Percentiles rank a stretch among this genome's conserved stretches.
phyloP scores from a whole-genome alignment of 1,140 invertebrate species.

The Pogonomyrmex californicus region DNA sequence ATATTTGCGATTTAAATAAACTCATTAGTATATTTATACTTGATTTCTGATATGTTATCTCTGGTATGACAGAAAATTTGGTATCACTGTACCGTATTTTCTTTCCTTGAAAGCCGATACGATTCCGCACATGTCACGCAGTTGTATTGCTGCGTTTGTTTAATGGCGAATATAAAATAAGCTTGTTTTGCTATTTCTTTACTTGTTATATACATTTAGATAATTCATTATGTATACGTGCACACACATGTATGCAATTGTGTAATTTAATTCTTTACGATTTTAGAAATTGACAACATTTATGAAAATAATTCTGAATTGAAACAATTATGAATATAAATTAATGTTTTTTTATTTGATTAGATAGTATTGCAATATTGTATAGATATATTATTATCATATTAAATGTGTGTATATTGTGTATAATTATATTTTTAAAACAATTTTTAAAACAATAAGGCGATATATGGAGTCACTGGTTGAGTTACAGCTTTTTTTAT shows the following conservation, averaged over 20 bases:
- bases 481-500: neutral
- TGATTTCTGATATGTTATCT: neutral
- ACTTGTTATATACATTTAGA: neutral
- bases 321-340: neutral
- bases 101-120: neutral
- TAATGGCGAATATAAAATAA: neutral
- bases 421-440: neutral
- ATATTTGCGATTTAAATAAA: conserved; percentile 33
- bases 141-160: neutral
- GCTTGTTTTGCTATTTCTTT: neutral
- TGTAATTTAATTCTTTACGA: neutral
- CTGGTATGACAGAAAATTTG: conserved; percentile 1
- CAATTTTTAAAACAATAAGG: neutral
- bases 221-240: neutral
- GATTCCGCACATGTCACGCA: neutral
- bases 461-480: neutral
- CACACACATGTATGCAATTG: neutral
- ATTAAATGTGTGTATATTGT: neutral
- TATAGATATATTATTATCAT: neutral
- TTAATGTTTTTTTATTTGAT: neutral
- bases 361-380: neutral
- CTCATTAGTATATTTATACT: conserved; percentile 10
- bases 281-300: neutral
- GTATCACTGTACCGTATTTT: neutral
- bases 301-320: neutral